phyloP scores from a whole-genome alignment of 2,888 invertebrate genomes.

The Cheilosia vulpina region DNA sequence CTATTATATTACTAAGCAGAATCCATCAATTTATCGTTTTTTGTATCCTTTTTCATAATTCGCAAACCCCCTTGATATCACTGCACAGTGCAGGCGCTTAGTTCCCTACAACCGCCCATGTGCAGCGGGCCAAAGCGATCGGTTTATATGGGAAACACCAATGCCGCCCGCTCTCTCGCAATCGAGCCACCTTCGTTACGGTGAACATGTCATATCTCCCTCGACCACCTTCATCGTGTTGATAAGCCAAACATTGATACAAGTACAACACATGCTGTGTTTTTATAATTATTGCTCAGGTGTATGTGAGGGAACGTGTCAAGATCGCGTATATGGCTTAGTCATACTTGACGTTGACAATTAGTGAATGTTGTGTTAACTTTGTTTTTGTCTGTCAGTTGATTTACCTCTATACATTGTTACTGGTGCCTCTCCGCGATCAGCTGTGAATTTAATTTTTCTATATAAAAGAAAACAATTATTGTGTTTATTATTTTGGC shows the following conservation, averaged over 20 bases:
- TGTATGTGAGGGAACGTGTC: slow-evolving; percentile 67
- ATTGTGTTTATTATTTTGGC: neutral
- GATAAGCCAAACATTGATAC: slow-evolving; percentile 62
- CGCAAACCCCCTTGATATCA: too few relatives aligned
- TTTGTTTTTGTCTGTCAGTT: slow-evolving; percentile 14
- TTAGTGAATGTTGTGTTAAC: neutral
- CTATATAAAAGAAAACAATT: neutral
- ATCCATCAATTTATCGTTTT: too few relatives aligned
- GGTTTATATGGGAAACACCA: slow-evolving; percentile 24
- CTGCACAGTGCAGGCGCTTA: neutral
- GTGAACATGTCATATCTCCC: slow-evolving; percentile 47
- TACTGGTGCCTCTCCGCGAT: slow-evolving; percentile 34
- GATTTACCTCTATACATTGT: slow-evolving; percentile 9
- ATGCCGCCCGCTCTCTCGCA: slow-evolving; percentile 36
- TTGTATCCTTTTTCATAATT: too few relatives aligned
- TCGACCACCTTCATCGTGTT: slow-evolving; percentile 54
- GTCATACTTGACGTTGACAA: slow-evolving; percentile 52
- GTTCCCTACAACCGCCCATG: neutral
- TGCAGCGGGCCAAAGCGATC: neutral
- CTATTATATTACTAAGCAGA: too few relatives aligned
- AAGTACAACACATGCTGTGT: slow-evolving; percentile 45
- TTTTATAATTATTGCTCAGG: slow-evolving; percentile 63
- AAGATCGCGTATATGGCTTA: slow-evolving; percentile 64
- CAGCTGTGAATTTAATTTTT: slow-evolving; percentile 34
- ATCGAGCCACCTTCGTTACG: slow-evolving; percentile 5